These are phyloP conservation scores for Indicator indicator DNA, from an alignment of 2,113 vertebrate genomes.

Conservation along the genomic window DNA sequence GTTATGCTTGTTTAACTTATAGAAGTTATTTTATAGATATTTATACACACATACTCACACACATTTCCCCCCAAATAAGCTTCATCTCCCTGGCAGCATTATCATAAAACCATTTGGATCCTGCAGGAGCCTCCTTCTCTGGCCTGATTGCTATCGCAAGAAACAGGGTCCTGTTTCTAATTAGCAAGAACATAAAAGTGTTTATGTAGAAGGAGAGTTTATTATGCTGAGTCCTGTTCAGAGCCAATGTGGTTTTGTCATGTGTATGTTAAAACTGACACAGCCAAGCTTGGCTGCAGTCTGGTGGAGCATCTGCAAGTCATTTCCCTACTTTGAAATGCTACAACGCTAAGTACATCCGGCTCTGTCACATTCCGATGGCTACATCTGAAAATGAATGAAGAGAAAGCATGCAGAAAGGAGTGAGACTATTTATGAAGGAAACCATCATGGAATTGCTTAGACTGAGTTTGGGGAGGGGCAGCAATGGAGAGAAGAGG, in stretches of 20 bases:
- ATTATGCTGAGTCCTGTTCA: neutral
- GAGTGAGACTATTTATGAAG: neutral
- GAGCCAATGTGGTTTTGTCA: conserved; percentile 25
- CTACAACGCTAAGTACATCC: conserved; percentile 26
- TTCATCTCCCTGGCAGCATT: neutral
- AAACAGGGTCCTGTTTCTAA: conserved; percentile 48
- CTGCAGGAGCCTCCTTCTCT: conserved; percentile 3
- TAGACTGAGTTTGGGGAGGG: neutral
- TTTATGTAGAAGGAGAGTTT: conserved; percentile 49
- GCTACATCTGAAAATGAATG: conserved; percentile 34
- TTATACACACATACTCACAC: no score
- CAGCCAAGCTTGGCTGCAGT: conserved; percentile 44
- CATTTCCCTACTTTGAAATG: conserved; percentile 50
- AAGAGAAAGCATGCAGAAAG: conserved; percentile 19
- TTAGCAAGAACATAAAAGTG: conserved; percentile 26
- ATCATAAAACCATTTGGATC: neutral
- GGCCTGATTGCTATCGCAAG: conserved; percentile 17
- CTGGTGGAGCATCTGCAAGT: conserved; percentile 50
- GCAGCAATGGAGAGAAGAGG: neutral
- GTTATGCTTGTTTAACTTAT: conserved; percentile 5
- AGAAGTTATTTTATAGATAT: neutral
- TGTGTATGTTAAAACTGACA: conserved; percentile 45
- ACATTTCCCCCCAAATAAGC: neutral
- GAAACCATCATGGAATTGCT: neutral
- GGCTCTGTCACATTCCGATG: conserved; percentile 10